Percentiles rank a stretch among this genome's conserved stretches.
Evolutionary conservation across 2,888 invertebrate genomes (phyloP).

Genomic region (Petrolisthes cinctipes): DNA sequence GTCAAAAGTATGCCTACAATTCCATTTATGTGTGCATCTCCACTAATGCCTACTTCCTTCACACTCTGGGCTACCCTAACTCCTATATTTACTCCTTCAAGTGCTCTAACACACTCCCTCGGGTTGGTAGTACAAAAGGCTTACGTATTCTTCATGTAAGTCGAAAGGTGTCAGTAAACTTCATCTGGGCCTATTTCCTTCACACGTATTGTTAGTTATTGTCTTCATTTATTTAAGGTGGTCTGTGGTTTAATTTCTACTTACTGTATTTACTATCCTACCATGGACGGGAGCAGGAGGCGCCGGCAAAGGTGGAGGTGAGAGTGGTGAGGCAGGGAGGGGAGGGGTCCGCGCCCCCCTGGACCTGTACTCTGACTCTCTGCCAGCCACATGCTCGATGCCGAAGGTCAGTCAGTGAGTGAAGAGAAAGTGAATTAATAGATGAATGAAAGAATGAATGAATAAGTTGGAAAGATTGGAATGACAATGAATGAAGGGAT

Average conservation of each 20-base stretch:
- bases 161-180: no score
- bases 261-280: no score
- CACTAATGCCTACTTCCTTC: constrained; percentile 30
- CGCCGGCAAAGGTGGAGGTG: constrained; percentile 40
- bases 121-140: constrained; percentile 14
- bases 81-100: constrained; percentile 15
- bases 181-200: no score
- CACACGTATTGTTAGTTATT: no score
- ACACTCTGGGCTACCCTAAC: constrained; percentile 44
- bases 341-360: neutral
- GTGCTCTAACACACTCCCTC: constrained; percentile 23
- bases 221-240: no score
- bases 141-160: no score
- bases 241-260: no score
- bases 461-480: neutral
- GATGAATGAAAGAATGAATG: neutral
- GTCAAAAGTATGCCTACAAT: no score
- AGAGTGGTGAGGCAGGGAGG: constrained; percentile 12
- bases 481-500: neutral
- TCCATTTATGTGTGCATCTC: neutral
- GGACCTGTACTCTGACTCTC: constrained; percentile 41
- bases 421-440: constrained; percentile 13
- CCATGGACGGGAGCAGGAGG: neutral
- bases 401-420: constrained; percentile 30
- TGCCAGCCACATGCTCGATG: constrained; percentile 47